phyloP scores from a whole-genome alignment of 2,113 vertebrate genomes.

The Thalassoma bifasciatum region DNA sequence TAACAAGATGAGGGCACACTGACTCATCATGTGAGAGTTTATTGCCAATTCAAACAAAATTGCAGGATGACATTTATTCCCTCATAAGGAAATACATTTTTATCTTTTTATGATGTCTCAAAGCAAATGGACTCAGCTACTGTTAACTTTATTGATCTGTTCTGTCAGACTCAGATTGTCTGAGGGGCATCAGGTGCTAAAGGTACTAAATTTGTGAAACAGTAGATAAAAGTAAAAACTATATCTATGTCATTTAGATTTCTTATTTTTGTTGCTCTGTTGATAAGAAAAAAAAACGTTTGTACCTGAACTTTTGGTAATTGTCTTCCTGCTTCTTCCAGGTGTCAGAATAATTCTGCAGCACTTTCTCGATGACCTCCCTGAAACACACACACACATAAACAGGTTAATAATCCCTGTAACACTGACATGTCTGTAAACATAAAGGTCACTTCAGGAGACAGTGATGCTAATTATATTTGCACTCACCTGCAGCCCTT shows the following conservation, averaged over 20 bases:
- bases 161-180: background rate
- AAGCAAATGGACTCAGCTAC: too few species aligned
- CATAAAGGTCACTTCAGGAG: background rate
- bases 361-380: conserved; percentile 52
- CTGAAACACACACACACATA: conserved; percentile 31
- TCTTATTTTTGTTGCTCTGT: background rate
- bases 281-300: background rate
- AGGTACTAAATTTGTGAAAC: background rate
- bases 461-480: background rate
- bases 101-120: background rate
- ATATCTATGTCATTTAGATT: background rate
- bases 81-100: too few species aligned
- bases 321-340: conserved; percentile 76
- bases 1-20: background rate
- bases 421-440: background rate
- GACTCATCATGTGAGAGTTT: too few species aligned
- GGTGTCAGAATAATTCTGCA: conserved; percentile 43
- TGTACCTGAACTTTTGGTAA: conserved; percentile 75
- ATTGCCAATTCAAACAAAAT: background rate
- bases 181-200: background rate
- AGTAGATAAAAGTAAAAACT: background rate
- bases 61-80: too few species aligned
- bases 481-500: conserved; percentile 69
- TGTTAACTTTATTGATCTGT: background rate
- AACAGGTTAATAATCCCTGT: background rate